Evolutionary conservation across 2,888 invertebrate species (phyloP).

Genomic region (Mythimna pallens): DNA sequence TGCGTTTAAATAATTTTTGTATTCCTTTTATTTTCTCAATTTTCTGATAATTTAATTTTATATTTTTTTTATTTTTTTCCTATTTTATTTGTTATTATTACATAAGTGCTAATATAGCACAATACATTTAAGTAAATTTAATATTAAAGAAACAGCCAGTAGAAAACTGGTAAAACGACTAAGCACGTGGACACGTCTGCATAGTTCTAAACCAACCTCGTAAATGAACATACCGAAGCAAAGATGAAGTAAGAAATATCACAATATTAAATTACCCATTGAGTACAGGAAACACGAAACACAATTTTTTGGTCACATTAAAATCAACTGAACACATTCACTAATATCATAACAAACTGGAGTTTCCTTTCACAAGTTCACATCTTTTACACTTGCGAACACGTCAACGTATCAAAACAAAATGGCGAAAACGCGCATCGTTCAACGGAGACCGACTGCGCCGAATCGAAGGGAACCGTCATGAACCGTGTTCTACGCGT

Average conservation of each 20-base stretch:
- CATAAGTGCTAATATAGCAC: neutral
- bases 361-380: conserved; percentile 56
- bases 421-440: conserved; percentile 66
- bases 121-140: neutral
- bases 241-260: conserved; percentile 10
- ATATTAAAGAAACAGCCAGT: neutral
- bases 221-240: conserved; percentile 34
- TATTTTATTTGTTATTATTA: neutral
- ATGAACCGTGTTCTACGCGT: conserved; percentile 18
- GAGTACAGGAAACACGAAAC: conserved; percentile 27
- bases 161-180: neutral
- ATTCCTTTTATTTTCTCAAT: neutral
- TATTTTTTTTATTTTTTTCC: too few relatives aligned
- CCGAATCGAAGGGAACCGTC: conserved; percentile 37
- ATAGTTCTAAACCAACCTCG: conserved; percentile 14
- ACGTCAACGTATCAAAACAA: conserved; percentile 71
- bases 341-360: conserved; percentile 39
- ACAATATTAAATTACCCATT: conserved; percentile 60
- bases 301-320: conserved; percentile 39
- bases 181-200: conserved; percentile 43
- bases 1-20: neutral
- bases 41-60: neutral
- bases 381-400: conserved; percentile 65
- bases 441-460: conserved; percentile 36
- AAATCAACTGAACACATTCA: conserved; percentile 39